Conservation (phyloP, 2,888 invertebrate species). For the Deladenus siricidicola region DNA sequence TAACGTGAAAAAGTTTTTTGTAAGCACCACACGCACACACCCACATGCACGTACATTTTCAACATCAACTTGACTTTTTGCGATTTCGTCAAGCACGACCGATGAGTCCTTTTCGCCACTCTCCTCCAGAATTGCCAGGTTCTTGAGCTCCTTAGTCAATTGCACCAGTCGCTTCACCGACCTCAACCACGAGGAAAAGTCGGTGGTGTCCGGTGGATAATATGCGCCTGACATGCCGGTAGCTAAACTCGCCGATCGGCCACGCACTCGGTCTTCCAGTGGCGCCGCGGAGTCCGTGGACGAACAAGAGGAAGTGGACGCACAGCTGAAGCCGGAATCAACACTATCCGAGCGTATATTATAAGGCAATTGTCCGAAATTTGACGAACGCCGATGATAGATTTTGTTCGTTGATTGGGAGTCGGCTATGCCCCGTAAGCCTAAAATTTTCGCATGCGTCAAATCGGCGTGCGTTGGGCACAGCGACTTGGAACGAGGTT, state of each 20-base stretch:
- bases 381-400: background rate
- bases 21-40: no score
- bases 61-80: background rate
- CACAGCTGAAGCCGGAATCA: conserved; percentile 10
- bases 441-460: background rate
- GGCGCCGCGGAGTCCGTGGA: background rate
- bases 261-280: background rate
- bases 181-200: conserved; percentile 2
- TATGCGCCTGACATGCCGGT: background rate
- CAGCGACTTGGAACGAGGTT: conserved; percentile 1
- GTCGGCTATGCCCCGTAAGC: no score
- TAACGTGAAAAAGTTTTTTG: no score
- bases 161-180: conserved; percentile 6
- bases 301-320: conserved; percentile 4
- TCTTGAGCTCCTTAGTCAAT: background rate
- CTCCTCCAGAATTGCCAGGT: background rate
- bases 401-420: background rate
- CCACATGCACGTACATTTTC: conserved; percentile 5
- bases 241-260: background rate
- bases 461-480: background rate
- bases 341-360: conserved; percentile 1
- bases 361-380: background rate
- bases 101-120: background rate
- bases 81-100: background rate
- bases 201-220: background rate